Evolutionary conservation across 1,140 invertebrate genomes (phyloP).

Genomic region (Drosophila ironensis): DNA sequence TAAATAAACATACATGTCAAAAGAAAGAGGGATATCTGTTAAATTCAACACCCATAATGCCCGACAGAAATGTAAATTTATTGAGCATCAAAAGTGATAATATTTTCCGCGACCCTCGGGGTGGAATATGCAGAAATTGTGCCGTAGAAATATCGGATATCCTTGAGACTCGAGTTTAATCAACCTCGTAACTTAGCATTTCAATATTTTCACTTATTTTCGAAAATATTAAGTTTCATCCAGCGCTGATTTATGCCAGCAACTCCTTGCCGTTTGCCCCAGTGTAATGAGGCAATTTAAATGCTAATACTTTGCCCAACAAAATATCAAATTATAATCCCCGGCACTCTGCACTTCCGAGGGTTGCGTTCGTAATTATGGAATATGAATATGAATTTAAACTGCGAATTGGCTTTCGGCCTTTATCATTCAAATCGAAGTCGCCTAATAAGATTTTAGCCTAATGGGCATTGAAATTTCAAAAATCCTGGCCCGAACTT

Average conservation of each 20-base stretch:
- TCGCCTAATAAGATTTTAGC: conserved; percentile 45
- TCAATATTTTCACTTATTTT: not conserved
- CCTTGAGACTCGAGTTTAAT: not conserved
- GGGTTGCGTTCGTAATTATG: conserved; percentile 58
- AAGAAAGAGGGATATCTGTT: too few relatives aligned
- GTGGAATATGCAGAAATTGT: too few relatives aligned
- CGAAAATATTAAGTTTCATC: not conserved
- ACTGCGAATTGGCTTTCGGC: conserved; percentile 30
- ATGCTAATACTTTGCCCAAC: conserved; percentile 66
- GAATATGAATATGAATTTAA: conserved; percentile 59
- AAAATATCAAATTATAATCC: conserved; percentile 77
- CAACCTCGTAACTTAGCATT: not conserved
- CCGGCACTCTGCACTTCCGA: conserved; percentile 1
- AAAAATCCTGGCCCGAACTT: not conserved
- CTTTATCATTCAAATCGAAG: conserved; percentile 58
- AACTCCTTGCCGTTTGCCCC: not conserved
- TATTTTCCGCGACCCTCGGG: too few relatives aligned
- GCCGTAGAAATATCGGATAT: not conserved
- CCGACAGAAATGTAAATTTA: too few relatives aligned
- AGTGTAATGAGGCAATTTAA: conserved; percentile 69
- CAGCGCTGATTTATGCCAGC: not conserved
- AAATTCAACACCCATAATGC: too few relatives aligned
- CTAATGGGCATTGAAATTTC: conserved; percentile 8
- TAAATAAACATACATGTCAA: too few relatives aligned
- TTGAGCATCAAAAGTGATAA: too few relatives aligned